Evolutionary conservation across 2,113 vertebrate species (phyloP), one percentile per base, ranked within the genome.

Genomic region (Pelobates fuscus): DNA sequence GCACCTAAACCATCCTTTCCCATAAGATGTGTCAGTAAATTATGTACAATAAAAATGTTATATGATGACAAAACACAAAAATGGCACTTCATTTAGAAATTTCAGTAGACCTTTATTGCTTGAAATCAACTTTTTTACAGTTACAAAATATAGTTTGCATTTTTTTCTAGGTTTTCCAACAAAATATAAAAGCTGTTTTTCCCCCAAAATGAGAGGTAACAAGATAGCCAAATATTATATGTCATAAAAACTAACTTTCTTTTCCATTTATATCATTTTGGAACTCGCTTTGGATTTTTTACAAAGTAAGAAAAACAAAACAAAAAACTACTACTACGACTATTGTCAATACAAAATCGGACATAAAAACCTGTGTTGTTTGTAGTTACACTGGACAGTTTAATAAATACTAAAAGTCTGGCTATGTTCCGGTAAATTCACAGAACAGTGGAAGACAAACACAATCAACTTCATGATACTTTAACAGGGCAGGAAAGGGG

Each of bases 31-130:
- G n/a, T 37, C 32, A 37, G 32, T 37, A 10, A 37, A 37, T 37
- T 37, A 6, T 37, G 32, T 37, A 37, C 32, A 6, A 37, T 5
- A 37, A 5, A 5, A 32, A 32, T 10, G 4, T 5, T 10, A 37
- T 37, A 6, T 37, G 32, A 10, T 37, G 49, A 21, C 17, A 8
- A 44, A 8, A 67, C n/a, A 76, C n/a, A 26, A 58, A 2, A 6
- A 18, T 27, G 1, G 0, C 17, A 43, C 60, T 18, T 0, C 25
- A 23, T 0, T 14, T 5, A 81, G 80, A 83, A 77, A 77, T 77
- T 77, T 83, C 82, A 78, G 82, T 75, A 84, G 85, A 70, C 65
- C 84, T 96, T 96, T 96, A 97, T 97, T 97, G 94, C 94, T 95
- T 90, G 93, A 84, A 84, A 85, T 82, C 83, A 82, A 80, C 85